phyloP scores from a whole-genome alignment of 2,797 vertebrate genomes.

The Enoplosus armatus region DNA sequence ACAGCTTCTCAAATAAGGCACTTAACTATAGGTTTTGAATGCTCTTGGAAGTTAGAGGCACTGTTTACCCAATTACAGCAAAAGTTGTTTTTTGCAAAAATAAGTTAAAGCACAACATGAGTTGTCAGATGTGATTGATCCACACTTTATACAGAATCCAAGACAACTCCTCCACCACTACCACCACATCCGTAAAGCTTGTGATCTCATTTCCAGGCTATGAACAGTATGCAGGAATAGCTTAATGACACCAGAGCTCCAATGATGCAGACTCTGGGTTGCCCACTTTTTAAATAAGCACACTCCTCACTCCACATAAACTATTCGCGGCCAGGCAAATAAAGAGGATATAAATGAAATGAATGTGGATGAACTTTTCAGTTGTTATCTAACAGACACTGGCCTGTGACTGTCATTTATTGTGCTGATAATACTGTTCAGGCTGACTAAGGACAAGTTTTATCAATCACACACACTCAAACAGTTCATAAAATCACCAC shows the following conservation, averaged over 20 bases:
- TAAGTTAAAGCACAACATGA: neutral
- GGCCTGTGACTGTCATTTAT: constrained; percentile 3
- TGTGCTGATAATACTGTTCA: constrained; percentile 10
- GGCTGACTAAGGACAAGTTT: constrained; percentile 6
- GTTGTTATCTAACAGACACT: constrained; percentile 44
- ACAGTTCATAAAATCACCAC: constrained; percentile 18
- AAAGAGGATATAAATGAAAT: neutral
- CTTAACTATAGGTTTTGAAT: constrained; percentile 26
- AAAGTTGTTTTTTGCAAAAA: constrained; percentile 3
- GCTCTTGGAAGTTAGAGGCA: constrained; percentile 11
- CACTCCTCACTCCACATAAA: constrained; percentile 6
- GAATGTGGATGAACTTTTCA: constrained; percentile 20
- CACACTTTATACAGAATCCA: constrained; percentile 17
- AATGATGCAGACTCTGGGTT: constrained; percentile 19
- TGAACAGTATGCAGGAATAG: constrained; percentile 11
- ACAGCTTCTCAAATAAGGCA: constrained; percentile 39
- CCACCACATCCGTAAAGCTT: neutral
- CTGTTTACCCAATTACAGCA: constrained; percentile 42
- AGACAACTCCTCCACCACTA: neutral
- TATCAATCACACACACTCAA: constrained; percentile 46
- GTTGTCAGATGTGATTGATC: constrained; percentile 16
- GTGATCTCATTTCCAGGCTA: constrained; percentile 56
- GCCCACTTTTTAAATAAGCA: constrained; percentile 23
- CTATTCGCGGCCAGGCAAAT: neutral
- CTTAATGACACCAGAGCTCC: constrained; percentile 19